Evolutionary conservation across 2,113 vertebrate species (phyloP).

Genomic region (Gila orcuttii): DNA sequence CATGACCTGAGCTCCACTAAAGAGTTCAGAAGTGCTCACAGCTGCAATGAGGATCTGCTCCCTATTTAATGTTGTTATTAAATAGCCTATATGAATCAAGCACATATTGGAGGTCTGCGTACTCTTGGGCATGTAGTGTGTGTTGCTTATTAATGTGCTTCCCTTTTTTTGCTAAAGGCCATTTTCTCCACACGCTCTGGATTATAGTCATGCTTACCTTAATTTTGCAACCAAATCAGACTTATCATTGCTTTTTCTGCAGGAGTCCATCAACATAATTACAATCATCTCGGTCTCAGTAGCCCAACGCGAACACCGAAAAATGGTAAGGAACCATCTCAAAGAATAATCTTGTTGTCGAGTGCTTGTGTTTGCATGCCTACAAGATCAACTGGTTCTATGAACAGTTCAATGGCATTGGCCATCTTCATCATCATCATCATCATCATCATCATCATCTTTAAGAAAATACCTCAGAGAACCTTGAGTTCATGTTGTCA

Average conservation of each 20-base stretch:
- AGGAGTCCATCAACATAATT: constrained; percentile 94
- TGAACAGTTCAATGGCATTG: constrained; percentile 8
- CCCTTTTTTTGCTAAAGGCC: constrained; percentile 6
- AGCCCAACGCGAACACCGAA: constrained; percentile 93
- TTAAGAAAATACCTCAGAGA: neutral
- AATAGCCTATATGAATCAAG: neutral
- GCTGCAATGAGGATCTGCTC: neutral
- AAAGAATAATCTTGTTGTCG: neutral
- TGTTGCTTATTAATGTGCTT: neutral
- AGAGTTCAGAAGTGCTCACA: no score
- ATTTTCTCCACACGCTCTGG: neutral
- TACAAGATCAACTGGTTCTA: constrained; percentile 25
- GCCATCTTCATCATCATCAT: constrained; percentile 13
- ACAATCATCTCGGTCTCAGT: constrained; percentile 92
- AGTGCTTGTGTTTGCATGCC: constrained; percentile 1
- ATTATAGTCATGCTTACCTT: constrained; percentile 40
- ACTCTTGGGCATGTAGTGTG: neutral
- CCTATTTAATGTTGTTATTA: neutral
- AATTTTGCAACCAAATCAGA: constrained; percentile 63
- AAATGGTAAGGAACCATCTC: constrained; percentile 85
- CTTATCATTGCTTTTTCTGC: constrained; percentile 78
- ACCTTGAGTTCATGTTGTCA: constrained; percentile 43
- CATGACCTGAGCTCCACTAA: no score
- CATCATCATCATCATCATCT: neutral
- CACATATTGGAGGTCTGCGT: neutral